Evolutionary conservation across 2,113 vertebrate genomes (phyloP).

Genomic region (Mormoops blainvillei): DNA sequence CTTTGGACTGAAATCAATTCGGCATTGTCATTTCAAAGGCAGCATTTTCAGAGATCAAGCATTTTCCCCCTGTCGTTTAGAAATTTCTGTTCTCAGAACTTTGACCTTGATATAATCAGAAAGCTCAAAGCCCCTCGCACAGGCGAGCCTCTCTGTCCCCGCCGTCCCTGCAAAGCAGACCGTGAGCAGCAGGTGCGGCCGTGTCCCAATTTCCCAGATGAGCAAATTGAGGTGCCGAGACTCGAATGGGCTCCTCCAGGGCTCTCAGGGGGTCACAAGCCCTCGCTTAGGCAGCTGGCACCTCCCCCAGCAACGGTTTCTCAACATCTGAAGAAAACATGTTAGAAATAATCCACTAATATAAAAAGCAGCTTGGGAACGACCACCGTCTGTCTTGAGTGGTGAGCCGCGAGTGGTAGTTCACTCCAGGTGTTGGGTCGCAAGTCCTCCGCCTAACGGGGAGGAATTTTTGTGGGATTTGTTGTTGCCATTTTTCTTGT

Average conservation of each 20-base stretch:
- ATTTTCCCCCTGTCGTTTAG: conserved; percentile 65
- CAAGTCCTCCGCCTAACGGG: background rate
- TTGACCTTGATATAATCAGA: conserved; percentile 70
- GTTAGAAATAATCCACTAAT: background rate
- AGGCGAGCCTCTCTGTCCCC: conserved; percentile 9
- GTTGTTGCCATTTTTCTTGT: background rate
- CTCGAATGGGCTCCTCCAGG: background rate
- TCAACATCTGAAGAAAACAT: background rate
- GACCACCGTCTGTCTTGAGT: background rate
- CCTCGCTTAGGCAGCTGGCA: background rate
- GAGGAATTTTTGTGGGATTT: background rate
- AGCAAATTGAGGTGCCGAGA: conserved; percentile 53
- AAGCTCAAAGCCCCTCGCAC: conserved; percentile 61
- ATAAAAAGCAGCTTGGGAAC: background rate
- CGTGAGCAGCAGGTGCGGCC: background rate
- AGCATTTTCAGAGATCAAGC: conserved; percentile 68
- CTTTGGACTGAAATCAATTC: conserved; percentile 42
- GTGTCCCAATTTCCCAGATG: conserved; percentile 34
- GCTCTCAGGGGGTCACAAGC: background rate
- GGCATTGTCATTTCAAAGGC: conserved; percentile 62
- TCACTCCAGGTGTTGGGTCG: background rate
- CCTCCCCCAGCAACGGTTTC: background rate
- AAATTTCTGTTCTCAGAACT: conserved; percentile 73
- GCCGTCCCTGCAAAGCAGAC: conserved; percentile 54
- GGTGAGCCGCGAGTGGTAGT: accelerated